phyloP scores from a whole-genome alignment of 2,797 vertebrate species.

The Ispidina lecontei region DNA sequence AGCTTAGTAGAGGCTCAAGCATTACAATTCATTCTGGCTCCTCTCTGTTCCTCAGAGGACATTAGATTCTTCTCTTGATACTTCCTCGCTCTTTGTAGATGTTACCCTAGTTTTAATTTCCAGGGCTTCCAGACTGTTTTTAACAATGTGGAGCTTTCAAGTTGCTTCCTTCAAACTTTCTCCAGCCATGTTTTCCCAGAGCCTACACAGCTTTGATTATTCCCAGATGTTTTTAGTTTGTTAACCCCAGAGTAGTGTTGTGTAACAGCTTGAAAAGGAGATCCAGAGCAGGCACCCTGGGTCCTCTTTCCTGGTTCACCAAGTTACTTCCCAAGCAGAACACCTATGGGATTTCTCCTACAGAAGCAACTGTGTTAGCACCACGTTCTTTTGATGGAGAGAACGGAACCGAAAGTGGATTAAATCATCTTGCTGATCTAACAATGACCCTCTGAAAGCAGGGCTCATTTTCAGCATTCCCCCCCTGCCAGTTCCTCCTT shows the following conservation, averaged over 20 bases:
- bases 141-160: conserved; percentile 54
- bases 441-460: background rate
- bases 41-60: conserved; percentile 36
- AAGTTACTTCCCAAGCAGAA: background rate
- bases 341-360: background rate
- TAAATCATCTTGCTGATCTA: background rate
- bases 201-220: conserved; percentile 49
- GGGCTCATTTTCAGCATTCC: background rate
- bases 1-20: conserved; percentile 21
- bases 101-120: conserved; percentile 53
- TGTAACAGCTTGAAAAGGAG: conserved; percentile 15
- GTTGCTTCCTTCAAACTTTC: conserved; percentile 62
- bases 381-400: background rate
- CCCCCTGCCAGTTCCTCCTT: background rate
- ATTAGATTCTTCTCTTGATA: conserved; percentile 39
- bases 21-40: conserved; percentile 28
- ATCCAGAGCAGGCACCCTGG: background rate
- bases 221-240: conserved; percentile 56
- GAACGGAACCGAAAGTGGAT: background rate
- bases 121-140: conserved; percentile 53
- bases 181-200: conserved; percentile 46
- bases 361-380: background rate
- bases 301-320: background rate
- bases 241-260: conserved; percentile 20
- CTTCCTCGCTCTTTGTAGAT: conserved; percentile 31